A percentile compares a stretch with the other conserved stretches of the same genome.
Conservation (phyloP, 2,113 vertebrate genomes). For the Pituophis catenifer region DNA sequence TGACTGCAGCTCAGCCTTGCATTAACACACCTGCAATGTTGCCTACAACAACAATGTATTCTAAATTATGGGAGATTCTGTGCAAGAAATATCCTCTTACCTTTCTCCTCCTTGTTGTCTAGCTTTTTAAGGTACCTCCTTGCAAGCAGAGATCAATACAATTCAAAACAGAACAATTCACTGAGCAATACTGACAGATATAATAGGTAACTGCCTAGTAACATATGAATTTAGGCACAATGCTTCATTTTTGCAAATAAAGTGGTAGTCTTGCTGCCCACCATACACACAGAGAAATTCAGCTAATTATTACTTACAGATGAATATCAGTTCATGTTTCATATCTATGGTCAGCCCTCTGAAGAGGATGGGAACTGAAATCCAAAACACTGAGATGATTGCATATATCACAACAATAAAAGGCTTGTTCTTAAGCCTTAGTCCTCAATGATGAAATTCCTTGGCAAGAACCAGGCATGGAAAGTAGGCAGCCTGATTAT, state of each 20-base stretch:
- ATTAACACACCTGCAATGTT: not conserved
- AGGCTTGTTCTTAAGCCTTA: not conserved
- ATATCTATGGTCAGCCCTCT: not conserved
- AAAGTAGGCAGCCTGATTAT: constrained; percentile 17
- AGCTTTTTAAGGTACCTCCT: too few species aligned
- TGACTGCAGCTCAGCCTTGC: not conserved
- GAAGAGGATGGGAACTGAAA: not conserved
- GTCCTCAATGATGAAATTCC: not conserved
- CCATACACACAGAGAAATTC: not conserved
- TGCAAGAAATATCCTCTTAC: not conserved
- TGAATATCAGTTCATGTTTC: not conserved
- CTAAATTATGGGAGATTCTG: not conserved
- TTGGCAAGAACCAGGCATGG: not conserved
- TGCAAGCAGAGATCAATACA: not conserved
- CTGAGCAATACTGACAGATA: not conserved
- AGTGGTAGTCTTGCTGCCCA: not conserved
- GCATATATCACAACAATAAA: not conserved
- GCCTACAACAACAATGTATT: not conserved
- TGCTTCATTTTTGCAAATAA: not conserved
- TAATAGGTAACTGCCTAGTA: not conserved
- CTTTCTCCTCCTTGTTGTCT: not conserved
- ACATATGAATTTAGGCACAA: not conserved
- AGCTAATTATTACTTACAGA: not conserved
- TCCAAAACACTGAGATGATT: not conserved
- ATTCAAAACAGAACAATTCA: too few species aligned